Evolutionary conservation across 2,113 vertebrate genomes (phyloP), one percentile per base, ranked within the genome.

Genomic region (Casuarius casuarius): DNA sequence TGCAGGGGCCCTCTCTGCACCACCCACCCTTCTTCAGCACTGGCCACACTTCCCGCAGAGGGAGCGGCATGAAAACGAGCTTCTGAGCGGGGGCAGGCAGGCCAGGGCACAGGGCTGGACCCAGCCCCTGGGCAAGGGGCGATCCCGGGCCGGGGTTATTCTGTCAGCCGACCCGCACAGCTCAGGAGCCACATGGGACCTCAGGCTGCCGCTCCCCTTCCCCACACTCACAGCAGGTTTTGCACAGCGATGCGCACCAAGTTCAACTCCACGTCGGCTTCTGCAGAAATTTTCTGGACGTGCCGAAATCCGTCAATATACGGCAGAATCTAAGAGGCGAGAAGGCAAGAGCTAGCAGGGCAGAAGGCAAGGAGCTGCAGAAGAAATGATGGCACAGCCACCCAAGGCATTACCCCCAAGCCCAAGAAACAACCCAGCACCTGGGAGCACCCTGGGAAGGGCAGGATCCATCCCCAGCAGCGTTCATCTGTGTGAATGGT

Each of bases 221-320:
- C 49, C 46, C 1, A 0, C 63, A 97, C 98, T 99, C 95, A 99
- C 99, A 99, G 97, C 49, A 99, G 97, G 96, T 99, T 99, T 96
- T 99, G 99, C 93, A 99, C 98, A 0, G 99, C 99, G 4, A 99
- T 99, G 95, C 99, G 99, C 96, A 99, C 99, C 62, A 99, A 97
- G 96, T 99, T 99, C 91, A 99, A 98, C 96, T 99, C 99, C 74
- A 99, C 99, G 0, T 99, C 99, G 0, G 99, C 99, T 95, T 99
- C 99, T 0, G 99, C 99, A 0, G 99, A 99, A 84, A 99, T 99
- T 96, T 99, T 99, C 95, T 99, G 99, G 68, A 99, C 98, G 0
- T 99, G 99, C 62, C 99, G 98, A 94, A 99, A 99, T 33, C 99
- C 99, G 33, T 99, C 99, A 0, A 99, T 99, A 87, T 99, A 99